These are phyloP conservation scores for Sycobia sp. DNA, from an alignment of 1,140 invertebrate species.

Conservation along the genomic window DNA sequence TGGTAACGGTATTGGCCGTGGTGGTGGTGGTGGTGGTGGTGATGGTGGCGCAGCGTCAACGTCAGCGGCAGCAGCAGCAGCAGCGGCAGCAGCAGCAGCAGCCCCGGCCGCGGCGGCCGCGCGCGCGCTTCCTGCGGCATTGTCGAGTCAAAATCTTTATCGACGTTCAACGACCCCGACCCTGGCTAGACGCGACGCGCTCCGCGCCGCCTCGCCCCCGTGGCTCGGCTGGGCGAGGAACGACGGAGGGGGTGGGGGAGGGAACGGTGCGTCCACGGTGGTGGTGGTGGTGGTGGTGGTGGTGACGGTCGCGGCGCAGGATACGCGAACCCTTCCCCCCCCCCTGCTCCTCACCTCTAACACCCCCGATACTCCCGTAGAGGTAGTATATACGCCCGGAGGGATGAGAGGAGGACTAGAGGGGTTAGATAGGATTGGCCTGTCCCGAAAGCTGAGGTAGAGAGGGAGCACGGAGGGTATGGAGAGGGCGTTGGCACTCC, in stretches of 20 bases:
- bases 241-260: background rate
- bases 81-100: background rate
- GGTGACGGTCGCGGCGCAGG: constrained; percentile 36
- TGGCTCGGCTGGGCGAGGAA: constrained; percentile 9
- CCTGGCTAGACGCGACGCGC: constrained; percentile 57
- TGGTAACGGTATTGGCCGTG: no score
- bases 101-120: background rate
- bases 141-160: constrained; percentile 62
- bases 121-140: constrained; percentile 42
- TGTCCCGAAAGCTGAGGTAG: background rate
- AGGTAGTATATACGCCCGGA: constrained; percentile 26
- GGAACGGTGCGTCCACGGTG: background rate
- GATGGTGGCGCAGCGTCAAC: background rate
- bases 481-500: constrained; percentile 28
- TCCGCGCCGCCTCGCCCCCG: background rate
- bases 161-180: constrained; percentile 64
- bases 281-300: background rate
- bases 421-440: constrained; percentile 33
- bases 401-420: no score
- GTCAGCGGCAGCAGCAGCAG: background rate
- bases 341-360: background rate
- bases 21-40: background rate
- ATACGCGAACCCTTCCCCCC: constrained; percentile 32
- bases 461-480: constrained; percentile 31
- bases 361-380: background rate